Base-by-base conservation (phyloP, 2,113 vertebrate species). In the Ctenodactylus gundi region DNA sequence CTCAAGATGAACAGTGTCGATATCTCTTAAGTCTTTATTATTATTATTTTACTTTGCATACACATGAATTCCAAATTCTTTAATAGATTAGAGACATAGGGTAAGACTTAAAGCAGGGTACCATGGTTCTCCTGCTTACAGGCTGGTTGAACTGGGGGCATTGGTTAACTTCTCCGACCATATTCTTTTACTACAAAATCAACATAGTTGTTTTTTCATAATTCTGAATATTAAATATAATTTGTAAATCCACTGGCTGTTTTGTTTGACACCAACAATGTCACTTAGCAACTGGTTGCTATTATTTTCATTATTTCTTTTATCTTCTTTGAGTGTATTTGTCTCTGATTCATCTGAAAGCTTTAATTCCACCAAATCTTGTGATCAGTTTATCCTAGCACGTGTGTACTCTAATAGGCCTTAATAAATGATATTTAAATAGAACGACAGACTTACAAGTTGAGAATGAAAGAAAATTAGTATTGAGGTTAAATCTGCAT, bases 381-480 rank as follows among this genome's bases (percentile, higher is more conserved):
- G 7, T 67, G 39, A 75, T 10, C 20, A 85, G 80, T 91, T 41
- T 86, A 10, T 7, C 5, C 20, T 15, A 60, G 64, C 10, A 94
- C 6, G 91, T 29, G 46, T 44, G 6, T 67, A 67, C 31, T 84
- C 15, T 31, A 82, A 15, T 3, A 67, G 27, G 12, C 27, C 76
- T 87, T 88, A 90, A 68, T 81, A 88, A 91, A 60, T 55, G 36
- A 8, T 18, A 60, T 27, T 93, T 80, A 65, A 88, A 85, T 41
- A 65, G 60, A 93, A 58, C 73, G 29, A 57, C 3, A 18, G 70
- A 85, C 13, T 72, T 53, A 85, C 41, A 51, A 68, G 15, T 70
- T 89, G 39, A 82, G 82, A 94, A 94, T 34, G 31, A 73, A 76
- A 82, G 31, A 64, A 82, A 83, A 76, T 36, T 68, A 91, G 51